Evolutionary conservation across 2,113 vertebrate species (phyloP).

Genomic region (Urocolius indicus): DNA sequence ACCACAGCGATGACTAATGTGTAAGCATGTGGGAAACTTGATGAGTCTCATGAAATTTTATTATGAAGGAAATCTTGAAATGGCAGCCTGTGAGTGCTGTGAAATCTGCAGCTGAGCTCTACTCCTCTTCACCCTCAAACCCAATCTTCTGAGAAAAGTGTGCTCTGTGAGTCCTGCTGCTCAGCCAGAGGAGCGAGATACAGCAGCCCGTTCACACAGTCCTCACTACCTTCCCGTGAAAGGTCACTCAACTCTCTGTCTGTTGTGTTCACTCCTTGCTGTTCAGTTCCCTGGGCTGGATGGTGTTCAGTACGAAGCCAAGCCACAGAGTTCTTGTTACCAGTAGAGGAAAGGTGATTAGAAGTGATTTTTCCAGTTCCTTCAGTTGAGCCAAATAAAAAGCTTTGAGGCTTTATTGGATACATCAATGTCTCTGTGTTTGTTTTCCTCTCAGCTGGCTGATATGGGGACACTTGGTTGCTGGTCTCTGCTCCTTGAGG

Average conservation of each 20-base stretch:
- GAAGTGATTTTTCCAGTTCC: neutral
- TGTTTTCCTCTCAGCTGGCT: neutral
- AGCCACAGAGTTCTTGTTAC: neutral
- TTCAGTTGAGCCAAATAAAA: neutral
- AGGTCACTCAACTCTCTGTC: accelerated
- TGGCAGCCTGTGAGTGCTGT: neutral
- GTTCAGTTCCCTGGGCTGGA: neutral
- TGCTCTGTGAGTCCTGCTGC: neutral
- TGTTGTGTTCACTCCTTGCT: neutral
- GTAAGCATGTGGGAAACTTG: neutral
- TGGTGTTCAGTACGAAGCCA: neutral
- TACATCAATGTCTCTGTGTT: neutral
- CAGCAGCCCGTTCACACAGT: neutral
- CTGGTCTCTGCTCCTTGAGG: neutral
- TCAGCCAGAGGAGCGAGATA: neutral
- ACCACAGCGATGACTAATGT: neutral
- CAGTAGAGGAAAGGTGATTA: neutral
- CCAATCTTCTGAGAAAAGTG: accelerated
- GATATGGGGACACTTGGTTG: neutral
- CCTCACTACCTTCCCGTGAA: neutral
- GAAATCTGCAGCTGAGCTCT: neutral
- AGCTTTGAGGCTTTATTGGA: neutral
- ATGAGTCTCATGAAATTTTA: constrained; percentile 5
- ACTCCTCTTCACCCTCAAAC: neutral
- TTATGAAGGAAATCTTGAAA: neutral